A percentile compares a stretch with the other conserved stretches of the same genome.
phyloP scores from a whole-genome alignment of 2,113 vertebrate species.

The Gracilinanus agilis region DNA sequence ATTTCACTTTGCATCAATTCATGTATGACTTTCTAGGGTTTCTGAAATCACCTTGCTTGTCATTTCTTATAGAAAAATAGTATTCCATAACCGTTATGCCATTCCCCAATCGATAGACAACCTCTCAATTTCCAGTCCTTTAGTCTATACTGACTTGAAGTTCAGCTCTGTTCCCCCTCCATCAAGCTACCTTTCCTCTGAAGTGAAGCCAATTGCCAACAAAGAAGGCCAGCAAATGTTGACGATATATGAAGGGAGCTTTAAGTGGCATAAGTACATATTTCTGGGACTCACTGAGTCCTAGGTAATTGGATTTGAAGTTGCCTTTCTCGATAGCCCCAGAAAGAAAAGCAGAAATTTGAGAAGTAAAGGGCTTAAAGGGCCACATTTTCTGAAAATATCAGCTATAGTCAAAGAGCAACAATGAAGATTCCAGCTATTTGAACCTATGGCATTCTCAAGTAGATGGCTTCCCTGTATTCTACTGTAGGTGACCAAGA shows the following conservation, averaged over 20 bases:
- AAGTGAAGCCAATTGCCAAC: not conserved
- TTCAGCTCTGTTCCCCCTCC: not conserved
- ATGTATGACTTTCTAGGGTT: too few relatives aligned
- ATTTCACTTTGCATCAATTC: too few relatives aligned
- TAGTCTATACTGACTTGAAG: not conserved
- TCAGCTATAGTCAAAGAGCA: not conserved
- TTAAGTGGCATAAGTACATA: not conserved
- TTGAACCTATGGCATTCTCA: not conserved
- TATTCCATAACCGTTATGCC: too few relatives aligned
- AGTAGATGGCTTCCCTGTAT: not conserved
- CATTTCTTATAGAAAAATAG: too few relatives aligned
- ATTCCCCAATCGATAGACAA: too few relatives aligned
- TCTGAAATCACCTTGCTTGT: too few relatives aligned
- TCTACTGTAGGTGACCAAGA: not conserved
- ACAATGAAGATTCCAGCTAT: not conserved
- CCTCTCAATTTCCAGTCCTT: too few relatives aligned
- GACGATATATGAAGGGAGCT: not conserved
- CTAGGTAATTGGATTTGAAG: not conserved
- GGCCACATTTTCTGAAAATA: not conserved
- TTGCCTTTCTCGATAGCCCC: not conserved
- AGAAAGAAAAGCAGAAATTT: not conserved
- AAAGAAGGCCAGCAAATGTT: not conserved
- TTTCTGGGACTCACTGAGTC: not conserved
- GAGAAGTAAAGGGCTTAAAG: not conserved
- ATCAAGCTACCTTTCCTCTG: not conserved